Conservation (phyloP, 2,113 vertebrate genomes). For the Gila orcuttii region DNA sequence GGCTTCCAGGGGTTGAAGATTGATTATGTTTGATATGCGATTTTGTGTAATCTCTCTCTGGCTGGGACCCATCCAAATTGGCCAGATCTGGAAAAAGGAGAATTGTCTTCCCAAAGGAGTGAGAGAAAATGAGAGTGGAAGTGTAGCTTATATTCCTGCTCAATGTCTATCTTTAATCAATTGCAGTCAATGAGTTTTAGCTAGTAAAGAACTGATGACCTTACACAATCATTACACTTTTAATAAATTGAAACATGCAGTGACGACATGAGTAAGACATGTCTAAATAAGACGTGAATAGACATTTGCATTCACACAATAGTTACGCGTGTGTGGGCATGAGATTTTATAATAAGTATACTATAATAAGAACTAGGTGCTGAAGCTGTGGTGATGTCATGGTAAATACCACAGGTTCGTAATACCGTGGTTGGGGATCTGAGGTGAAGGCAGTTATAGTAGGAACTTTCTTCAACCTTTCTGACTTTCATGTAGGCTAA, state of each 20-base stretch:
- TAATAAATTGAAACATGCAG: not conserved
- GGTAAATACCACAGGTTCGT: not conserved
- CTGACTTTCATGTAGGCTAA: not conserved
- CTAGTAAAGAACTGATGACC: not conserved
- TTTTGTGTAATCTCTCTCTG: constrained; percentile 78
- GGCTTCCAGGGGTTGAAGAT: constrained; percentile 77
- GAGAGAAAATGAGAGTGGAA: constrained; percentile 17
- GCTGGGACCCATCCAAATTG: constrained; percentile 75
- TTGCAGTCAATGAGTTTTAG: constrained; percentile 11
- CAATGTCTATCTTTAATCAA: constrained; percentile 26
- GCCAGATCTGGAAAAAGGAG: constrained; percentile 68
- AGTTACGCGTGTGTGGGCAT: not conserved
- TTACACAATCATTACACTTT: not conserved
- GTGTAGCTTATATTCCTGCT: not conserved
- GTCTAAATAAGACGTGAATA: not conserved
- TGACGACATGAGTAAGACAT: not conserved
- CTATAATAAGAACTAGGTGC: not conserved
- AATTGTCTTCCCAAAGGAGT: constrained; percentile 64
- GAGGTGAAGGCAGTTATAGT: too few relatives aligned
- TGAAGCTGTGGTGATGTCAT: not conserved
- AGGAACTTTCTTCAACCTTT: too few relatives aligned
- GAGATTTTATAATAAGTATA: not conserved
- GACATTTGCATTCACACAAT: not conserved
- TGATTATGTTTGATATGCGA: constrained; percentile 77
- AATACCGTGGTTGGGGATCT: not conserved